phyloP scores from a whole-genome alignment of 2,797 vertebrate species.

The Coreius guichenoti region DNA sequence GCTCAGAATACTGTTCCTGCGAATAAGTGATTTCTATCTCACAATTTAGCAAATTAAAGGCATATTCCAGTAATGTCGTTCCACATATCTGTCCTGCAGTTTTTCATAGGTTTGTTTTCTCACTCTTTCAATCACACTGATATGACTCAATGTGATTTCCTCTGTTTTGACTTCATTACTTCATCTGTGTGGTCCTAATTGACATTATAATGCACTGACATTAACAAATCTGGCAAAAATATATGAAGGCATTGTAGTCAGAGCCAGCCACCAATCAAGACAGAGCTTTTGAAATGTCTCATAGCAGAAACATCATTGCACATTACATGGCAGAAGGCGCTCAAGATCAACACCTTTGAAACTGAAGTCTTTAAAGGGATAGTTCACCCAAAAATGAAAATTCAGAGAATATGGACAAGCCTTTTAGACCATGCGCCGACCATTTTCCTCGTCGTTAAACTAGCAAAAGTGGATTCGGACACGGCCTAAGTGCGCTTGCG shows the following conservation, averaged over 20 bases:
- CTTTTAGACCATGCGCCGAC: too few species aligned
- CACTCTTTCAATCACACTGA: constrained; percentile 3
- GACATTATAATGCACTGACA: constrained; percentile 42
- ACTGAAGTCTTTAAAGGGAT: neutral
- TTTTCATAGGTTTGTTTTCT: constrained; percentile 25
- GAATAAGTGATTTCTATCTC: neutral
- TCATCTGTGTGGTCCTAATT: constrained; percentile 37
- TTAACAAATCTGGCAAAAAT: constrained; percentile 45
- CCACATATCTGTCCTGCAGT: neutral
- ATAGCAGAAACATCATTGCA: constrained; percentile 30
- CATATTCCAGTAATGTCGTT: constrained; percentile 2
- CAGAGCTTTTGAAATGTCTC: constrained; percentile 40
- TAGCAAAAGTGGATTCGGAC: too few species aligned
- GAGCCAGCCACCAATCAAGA: constrained; percentile 25
- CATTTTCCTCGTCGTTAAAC: too few species aligned
- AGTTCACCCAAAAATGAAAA: too few species aligned
- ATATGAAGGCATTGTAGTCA: constrained; percentile 11
- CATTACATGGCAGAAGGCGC: constrained; percentile 62
- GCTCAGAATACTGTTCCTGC: neutral
- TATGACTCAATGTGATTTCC: neutral
- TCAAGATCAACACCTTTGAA: constrained; percentile 36
- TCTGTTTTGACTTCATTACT: constrained; percentile 25
- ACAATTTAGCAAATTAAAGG: neutral
- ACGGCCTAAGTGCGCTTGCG: too few species aligned
- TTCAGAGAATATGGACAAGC: too few species aligned